phyloP scores from a whole-genome alignment of 2,888 invertebrate genomes.

The Calameuta pallipes region DNA sequence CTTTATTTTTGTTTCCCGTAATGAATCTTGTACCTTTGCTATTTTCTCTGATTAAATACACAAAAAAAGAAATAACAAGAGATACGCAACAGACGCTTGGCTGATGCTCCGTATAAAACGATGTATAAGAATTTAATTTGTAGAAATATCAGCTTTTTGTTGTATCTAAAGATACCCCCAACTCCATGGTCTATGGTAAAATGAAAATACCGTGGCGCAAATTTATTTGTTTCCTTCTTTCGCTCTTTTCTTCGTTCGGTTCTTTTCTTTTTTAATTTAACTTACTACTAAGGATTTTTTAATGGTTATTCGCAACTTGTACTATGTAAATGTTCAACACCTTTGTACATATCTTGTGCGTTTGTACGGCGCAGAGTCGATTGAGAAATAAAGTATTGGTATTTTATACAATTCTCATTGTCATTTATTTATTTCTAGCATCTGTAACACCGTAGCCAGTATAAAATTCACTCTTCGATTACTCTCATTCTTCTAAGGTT shows the following conservation, averaged over 20 bases:
- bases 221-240: background rate
- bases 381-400: constrained; percentile 62
- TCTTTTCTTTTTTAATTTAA: constrained; percentile 45
- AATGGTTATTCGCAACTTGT: constrained; percentile 48
- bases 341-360: constrained; percentile 53
- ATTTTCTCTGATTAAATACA: background rate
- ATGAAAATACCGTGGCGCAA: background rate
- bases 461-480: background rate
- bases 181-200: background rate
- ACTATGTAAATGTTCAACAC: constrained; percentile 47
- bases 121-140: background rate
- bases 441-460: background rate
- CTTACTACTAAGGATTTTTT: constrained; percentile 42
- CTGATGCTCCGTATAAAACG: background rate
- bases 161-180: background rate
- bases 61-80: constrained; percentile 20
- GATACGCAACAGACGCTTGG: constrained; percentile 6
- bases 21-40: background rate
- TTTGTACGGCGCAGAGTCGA: constrained; percentile 47
- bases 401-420: constrained; percentile 53
- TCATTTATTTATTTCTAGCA: background rate
- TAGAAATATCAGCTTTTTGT: background rate
- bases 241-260: background rate
- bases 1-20: background rate
- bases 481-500: background rate